Evolutionary conservation across 2,797 vertebrate species (phyloP).

Genomic region (Babyrousa celebensis): DNA sequence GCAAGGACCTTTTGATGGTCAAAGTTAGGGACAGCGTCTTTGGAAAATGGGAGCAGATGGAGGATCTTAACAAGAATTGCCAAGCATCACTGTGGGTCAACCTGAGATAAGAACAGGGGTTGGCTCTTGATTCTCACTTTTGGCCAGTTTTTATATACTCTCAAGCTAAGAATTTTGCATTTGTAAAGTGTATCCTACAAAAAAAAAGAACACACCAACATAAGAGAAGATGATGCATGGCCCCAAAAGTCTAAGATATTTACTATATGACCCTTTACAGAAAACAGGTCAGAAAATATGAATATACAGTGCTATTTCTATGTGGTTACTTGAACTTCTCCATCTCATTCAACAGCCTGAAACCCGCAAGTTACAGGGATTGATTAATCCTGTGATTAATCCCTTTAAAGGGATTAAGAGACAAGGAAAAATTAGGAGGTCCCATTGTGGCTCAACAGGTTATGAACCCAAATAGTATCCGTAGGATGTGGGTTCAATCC

Average conservation of each 20-base stretch:
- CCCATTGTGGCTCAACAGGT: too few species aligned
- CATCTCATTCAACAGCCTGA: not conserved
- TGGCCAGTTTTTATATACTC: not conserved
- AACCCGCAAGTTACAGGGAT: not conserved
- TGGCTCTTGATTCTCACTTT: not conserved
- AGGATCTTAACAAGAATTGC: not conserved
- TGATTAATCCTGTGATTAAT: not conserved
- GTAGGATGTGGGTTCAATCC: too few species aligned
- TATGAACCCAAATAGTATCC: too few species aligned
- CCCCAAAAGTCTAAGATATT: constrained; percentile 5
- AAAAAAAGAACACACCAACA: not conserved
- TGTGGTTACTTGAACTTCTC: not conserved
- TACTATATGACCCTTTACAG: not conserved
- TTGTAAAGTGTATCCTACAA: not conserved
- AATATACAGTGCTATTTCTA: not conserved
- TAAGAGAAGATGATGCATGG: not conserved
- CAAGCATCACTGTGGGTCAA: not conserved
- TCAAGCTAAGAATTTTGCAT: not conserved
- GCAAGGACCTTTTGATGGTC: not conserved
- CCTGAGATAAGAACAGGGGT: not conserved
- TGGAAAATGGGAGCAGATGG: not conserved
- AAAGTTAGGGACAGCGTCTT: not conserved
- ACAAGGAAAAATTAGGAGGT: not conserved
- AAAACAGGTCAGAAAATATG: not conserved
- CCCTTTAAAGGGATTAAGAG: not conserved